Conservation (phyloP, 2,113 vertebrate species). For the Oceanites oceanicus region DNA sequence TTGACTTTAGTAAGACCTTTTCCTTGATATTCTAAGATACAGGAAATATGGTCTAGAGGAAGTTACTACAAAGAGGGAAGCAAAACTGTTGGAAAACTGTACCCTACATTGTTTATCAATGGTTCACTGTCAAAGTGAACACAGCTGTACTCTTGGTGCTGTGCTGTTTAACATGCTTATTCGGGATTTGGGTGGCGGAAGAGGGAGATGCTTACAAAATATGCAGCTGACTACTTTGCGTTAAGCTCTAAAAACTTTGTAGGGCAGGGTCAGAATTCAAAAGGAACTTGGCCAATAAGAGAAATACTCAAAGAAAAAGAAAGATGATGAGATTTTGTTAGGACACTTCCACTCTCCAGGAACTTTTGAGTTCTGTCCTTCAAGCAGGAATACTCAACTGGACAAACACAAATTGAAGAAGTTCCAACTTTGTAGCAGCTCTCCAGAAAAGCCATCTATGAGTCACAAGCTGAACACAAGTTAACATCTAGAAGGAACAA, state of each 20-base stretch:
- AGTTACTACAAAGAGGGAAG: slow-evolving; percentile 39
- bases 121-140: neutral
- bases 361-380: neutral
- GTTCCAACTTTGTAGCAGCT: neutral
- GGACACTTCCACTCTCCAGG: neutral
- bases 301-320: neutral
- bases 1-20: slow-evolving; percentile 46
- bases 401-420: neutral
- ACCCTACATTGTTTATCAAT: neutral
- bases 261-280: neutral
- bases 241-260: neutral
- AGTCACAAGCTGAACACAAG: neutral
- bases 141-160: neutral
- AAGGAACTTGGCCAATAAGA: neutral
- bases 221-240: neutral
- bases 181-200: neutral
- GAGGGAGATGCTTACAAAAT: neutral
- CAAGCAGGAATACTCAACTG: neutral
- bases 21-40: slow-evolving; percentile 35
- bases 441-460: neutral
- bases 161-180: neutral
- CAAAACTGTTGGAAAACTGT: slow-evolving; percentile 42
- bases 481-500: neutral
- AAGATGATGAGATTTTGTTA: neutral
- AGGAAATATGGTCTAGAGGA: slow-evolving; percentile 47